Conservation (phyloP, 1,140 invertebrate genomes). For the Chionoecetes opilio region DNA sequence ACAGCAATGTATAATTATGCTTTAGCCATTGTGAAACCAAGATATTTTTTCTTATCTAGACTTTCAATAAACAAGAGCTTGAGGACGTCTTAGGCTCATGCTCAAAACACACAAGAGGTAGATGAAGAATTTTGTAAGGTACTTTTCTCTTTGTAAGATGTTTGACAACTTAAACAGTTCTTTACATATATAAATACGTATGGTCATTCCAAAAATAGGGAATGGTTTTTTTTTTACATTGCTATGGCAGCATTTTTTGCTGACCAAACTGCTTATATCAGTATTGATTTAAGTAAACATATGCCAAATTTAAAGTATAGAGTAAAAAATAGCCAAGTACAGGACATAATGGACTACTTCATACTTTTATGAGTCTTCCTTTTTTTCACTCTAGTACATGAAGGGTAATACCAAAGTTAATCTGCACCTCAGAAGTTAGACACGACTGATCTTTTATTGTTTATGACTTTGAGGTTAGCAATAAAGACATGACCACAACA, state of each 20-base stretch:
- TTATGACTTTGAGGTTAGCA: conserved; percentile 73
- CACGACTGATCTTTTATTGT: conserved; percentile 65
- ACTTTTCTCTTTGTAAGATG: conserved; percentile 53
- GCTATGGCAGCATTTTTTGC: conserved; percentile 30
- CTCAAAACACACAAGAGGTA: conserved; percentile 73
- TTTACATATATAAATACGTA: conserved; percentile 68
- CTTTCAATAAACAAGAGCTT: conserved; percentile 70
- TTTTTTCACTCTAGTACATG: conserved; percentile 65
- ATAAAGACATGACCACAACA: conserved; percentile 75
- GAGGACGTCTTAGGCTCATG: conserved; percentile 73
- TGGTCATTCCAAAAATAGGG: conserved; percentile 65
- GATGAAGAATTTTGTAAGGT: conserved; percentile 77
- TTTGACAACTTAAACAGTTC: conserved; percentile 68
- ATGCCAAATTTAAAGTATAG: conserved; percentile 74
- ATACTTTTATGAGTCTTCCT: conserved; percentile 72
- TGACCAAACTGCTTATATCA: conserved; percentile 59
- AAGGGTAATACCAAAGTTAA: conserved; percentile 70
- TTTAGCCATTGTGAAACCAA: conserved; percentile 73
- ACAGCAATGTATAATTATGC: conserved; percentile 74
- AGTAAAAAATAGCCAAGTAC: conserved; percentile 63
- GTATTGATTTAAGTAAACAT: conserved; percentile 62
- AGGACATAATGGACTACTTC: conserved; percentile 60
- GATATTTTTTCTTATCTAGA: conserved; percentile 66
- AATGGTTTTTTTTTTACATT: conserved; percentile 62
- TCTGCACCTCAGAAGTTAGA: conserved; percentile 62